phyloP scores from a whole-genome alignment of 2,113 vertebrate genomes.

The Lonchura striata region DNA sequence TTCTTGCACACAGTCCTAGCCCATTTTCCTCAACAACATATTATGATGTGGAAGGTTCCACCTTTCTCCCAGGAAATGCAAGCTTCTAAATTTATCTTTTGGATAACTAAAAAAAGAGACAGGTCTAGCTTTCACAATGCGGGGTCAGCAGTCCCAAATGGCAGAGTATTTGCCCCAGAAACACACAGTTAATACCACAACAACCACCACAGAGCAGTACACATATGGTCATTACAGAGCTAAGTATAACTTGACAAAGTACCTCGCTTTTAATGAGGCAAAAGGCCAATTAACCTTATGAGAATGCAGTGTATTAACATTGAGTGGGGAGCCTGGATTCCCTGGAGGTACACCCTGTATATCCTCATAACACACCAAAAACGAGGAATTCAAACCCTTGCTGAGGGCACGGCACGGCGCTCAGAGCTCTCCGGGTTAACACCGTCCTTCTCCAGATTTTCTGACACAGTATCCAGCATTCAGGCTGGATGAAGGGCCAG shows the following conservation, averaged over 20 bases:
- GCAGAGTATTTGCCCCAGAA: slow-evolving; percentile 6
- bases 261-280: not conserved
- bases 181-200: not conserved
- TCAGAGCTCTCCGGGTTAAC: not conserved
- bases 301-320: not conserved
- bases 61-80: slow-evolving; percentile 23
- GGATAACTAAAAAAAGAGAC: not conserved
- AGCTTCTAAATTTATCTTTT: slow-evolving; percentile 52
- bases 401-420: not conserved
- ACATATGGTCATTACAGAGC: not conserved
- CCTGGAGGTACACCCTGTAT: not conserved
- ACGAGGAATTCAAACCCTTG: not conserved
- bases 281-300: not conserved
- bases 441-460: not conserved
- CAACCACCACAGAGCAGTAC: not conserved
- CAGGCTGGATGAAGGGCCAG: not conserved
- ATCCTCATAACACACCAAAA: not conserved
- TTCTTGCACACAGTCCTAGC: not conserved
- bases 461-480: slow-evolving; percentile 37
- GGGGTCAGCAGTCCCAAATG: not conserved
- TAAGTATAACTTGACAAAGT: not conserved
- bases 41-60: slow-evolving; percentile 3
- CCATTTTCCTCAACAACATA: slow-evolving; percentile 53
- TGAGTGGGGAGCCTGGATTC: not conserved
- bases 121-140: slow-evolving; percentile 10